Evolutionary conservation across 2,113 vertebrate species (phyloP).

Genomic region (Dasypus novemcinctus): DNA sequence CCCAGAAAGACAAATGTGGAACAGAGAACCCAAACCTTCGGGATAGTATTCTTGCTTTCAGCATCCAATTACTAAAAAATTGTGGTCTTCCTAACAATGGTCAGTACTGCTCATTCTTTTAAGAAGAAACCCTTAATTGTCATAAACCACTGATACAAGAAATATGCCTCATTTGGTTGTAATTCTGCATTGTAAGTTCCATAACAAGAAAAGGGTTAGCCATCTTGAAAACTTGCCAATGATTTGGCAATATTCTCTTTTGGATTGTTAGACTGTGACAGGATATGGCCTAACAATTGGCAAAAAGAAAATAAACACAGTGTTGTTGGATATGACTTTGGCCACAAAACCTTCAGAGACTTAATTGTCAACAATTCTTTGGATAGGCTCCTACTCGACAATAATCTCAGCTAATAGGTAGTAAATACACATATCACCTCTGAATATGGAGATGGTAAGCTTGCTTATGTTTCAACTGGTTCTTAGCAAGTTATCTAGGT

Average conservation of each 20-base stretch:
- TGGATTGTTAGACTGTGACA: conserved; percentile 71
- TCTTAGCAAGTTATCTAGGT: background rate
- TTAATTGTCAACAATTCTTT: conserved; percentile 73
- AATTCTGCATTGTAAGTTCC: conserved; percentile 6
- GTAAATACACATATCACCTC: background rate
- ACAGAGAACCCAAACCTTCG: background rate
- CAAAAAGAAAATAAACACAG: conserved; percentile 76
- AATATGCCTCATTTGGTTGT: background rate
- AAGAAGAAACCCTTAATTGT: conserved; percentile 34
- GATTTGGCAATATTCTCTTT: conserved; percentile 69
- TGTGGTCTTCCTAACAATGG: conserved; percentile 24
- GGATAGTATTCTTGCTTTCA: conserved; percentile 45
- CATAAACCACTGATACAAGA: conserved; percentile 7
- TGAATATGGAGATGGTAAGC: background rate
- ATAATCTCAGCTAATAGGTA: conserved; percentile 22
- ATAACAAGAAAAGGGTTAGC: conserved; percentile 66
- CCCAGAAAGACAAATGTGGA: conserved; percentile 61
- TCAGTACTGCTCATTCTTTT: background rate
- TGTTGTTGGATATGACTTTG: conserved; percentile 70
- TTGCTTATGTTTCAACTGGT: background rate
- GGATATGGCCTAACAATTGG: conserved; percentile 72
- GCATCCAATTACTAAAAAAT: conserved; percentile 33
- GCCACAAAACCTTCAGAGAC: conserved; percentile 50
- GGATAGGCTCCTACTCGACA: conserved; percentile 59
- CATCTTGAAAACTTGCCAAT: conserved; percentile 66